These are phyloP conservation scores for Strigops habroptila DNA, from an alignment of 2,113 vertebrate species.

Conservation along the genomic window DNA sequence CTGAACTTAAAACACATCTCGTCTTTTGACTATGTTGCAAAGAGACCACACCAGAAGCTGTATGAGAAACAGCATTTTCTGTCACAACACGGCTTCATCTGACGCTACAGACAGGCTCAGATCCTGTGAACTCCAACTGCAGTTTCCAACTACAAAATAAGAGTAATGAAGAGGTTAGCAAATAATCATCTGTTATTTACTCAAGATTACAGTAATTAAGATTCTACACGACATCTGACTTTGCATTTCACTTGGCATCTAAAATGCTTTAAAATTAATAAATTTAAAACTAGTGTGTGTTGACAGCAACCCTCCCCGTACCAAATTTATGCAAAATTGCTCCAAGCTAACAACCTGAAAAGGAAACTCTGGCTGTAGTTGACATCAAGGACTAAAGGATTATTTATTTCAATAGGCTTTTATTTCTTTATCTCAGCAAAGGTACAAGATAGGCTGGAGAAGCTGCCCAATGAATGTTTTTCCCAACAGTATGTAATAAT, in stretches of 20 bases:
- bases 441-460: neutral
- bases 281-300: neutral
- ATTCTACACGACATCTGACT: neutral
- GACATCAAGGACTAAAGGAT: neutral
- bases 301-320: neutral
- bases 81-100: neutral
- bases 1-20: neutral
- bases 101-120: neutral
- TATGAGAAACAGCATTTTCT: neutral
- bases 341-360: neutral
- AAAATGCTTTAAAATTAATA: neutral
- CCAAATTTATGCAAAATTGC: neutral
- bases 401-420: neutral
- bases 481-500: neutral
- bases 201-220: neutral
- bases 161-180: neutral
- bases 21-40: neutral
- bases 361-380: neutral
- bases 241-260: neutral
- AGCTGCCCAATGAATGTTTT: neutral
- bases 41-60: neutral
- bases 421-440: neutral
- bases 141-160: neutral
- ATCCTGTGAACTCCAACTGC: neutral
- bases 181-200: neutral